Conservation (phyloP, 2,888 invertebrate species). For the Cyrtodaria siliqua region DNA sequence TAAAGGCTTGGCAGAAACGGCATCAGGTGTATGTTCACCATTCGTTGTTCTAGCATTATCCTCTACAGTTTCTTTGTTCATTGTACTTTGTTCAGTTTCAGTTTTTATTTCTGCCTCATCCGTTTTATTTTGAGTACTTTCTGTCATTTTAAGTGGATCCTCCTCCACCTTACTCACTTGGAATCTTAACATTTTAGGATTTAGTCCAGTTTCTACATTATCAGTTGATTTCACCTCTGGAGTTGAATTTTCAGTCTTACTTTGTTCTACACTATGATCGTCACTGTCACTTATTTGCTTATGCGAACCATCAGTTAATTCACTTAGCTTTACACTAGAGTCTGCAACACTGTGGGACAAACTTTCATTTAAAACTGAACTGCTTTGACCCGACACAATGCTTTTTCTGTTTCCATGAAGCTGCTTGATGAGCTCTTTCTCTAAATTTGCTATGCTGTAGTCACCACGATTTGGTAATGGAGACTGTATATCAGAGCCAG, state of each 20-base stretch:
- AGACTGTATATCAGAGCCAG: constrained; percentile 62
- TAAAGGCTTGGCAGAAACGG: neutral
- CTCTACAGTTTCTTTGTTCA: constrained; percentile 12
- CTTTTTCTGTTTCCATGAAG: constrained; percentile 74
- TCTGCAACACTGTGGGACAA: constrained; percentile 42
- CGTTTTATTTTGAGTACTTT: neutral
- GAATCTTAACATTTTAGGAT: constrained; percentile 69
- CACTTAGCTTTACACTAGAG: constrained; percentile 16
- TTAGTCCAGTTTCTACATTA: constrained; percentile 12
- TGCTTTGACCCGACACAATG: constrained; percentile 10
- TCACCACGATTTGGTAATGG: constrained; percentile 60
- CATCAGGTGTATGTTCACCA: constrained; percentile 2
- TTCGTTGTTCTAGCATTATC: constrained; percentile 8
- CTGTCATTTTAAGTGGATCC: constrained; percentile 62
- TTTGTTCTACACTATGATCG: neutral
- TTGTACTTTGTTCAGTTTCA: neutral
- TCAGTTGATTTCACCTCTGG: neutral
- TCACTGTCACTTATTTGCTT: neutral
- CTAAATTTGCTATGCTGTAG: constrained; percentile 75
- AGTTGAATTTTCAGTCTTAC: neutral
- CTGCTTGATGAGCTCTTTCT: constrained; percentile 83
- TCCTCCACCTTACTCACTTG: constrained; percentile 74
- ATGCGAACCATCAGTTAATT: constrained; percentile 42
- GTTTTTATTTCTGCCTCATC: too few species aligned
- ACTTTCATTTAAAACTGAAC: constrained; percentile 40